phyloP scores from a whole-genome alignment of 2,113 vertebrate genomes.

The Misgurnus mizolepis region DNA sequence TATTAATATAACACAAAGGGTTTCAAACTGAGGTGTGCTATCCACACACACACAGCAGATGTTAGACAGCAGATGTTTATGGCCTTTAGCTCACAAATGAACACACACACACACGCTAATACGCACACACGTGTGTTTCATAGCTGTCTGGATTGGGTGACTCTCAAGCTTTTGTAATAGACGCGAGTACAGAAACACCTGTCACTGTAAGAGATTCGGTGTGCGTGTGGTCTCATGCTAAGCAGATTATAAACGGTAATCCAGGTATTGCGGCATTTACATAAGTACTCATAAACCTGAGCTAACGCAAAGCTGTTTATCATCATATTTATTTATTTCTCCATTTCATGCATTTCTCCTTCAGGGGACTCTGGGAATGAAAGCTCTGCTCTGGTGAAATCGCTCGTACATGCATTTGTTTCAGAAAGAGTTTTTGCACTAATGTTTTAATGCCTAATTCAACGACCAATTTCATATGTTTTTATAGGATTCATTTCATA shows the following conservation, averaged over 20 bases:
- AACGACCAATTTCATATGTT: no score
- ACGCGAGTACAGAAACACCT: slow-evolving; percentile 89
- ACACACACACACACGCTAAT: slow-evolving; percentile 57
- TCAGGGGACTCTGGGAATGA: slow-evolving; percentile 22
- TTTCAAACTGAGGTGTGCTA: slow-evolving; percentile 49
- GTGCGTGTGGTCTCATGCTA: slow-evolving; percentile 83
- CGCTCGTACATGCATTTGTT: slow-evolving; percentile 84
- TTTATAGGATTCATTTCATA: no score
- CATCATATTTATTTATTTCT: slow-evolving; percentile 82
- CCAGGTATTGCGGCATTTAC: slow-evolving; percentile 91
- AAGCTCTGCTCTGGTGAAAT: slow-evolving; percentile 54
- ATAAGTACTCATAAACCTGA: slow-evolving; percentile 82
- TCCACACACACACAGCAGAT: slow-evolving; percentile 66
- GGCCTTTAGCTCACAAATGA: slow-evolving; percentile 57
- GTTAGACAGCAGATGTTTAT: slow-evolving; percentile 69
- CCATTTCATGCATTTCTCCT: slow-evolving; percentile 81
- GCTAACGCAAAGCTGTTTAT: slow-evolving; percentile 72
- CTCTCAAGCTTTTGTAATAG: slow-evolving; percentile 75
- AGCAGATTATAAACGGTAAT: slow-evolving; percentile 94
- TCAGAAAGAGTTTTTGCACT: slow-evolving; percentile 74
- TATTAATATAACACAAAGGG: not conserved
- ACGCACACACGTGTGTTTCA: slow-evolving; percentile 58
- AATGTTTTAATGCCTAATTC: not conserved
- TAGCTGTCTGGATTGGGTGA: slow-evolving; percentile 58
- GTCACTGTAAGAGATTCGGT: slow-evolving; percentile 72